A percentile compares a stretch with the other conserved stretches of the same genome.
Conservation (phyloP, 2,113 vertebrate genomes). For the Lathamus discolor region DNA sequence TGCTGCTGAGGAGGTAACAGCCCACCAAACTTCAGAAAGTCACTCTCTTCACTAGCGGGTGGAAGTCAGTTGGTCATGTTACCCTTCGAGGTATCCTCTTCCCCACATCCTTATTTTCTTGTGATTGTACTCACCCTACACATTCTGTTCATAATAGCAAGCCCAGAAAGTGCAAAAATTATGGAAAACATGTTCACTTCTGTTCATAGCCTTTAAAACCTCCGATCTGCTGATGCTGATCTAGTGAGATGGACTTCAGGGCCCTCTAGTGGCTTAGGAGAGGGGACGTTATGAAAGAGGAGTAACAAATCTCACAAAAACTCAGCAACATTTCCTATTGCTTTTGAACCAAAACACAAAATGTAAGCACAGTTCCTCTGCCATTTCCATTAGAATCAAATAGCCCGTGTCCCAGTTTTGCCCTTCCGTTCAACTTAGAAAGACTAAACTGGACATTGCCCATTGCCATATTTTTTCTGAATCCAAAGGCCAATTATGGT, state of each 20-base stretch:
- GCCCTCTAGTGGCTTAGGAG: constrained; percentile 56
- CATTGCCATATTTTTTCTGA: not conserved
- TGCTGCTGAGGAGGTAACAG: not conserved
- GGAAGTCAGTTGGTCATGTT: not conserved
- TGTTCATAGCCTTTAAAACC: not conserved
- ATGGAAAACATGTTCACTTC: not conserved
- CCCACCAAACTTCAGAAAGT: not conserved
- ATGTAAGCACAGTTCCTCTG: not conserved
- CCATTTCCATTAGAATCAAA: not conserved
- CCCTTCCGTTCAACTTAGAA: not conserved
- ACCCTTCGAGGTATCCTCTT: not conserved
- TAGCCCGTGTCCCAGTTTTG: not conserved
- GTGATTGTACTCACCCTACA: not conserved
- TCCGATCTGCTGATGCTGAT: too few species aligned
- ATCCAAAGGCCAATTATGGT: not conserved
- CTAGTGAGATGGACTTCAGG: constrained; percentile 10
- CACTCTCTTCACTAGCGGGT: not conserved
- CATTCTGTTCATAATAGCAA: not conserved
- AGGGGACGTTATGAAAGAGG: not conserved
- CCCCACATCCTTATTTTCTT: not conserved
- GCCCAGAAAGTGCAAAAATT: not conserved
- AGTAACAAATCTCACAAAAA: not conserved
- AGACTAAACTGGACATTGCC: not conserved
- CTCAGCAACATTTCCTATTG: accelerated
- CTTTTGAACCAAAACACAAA: not conserved